Evolutionary conservation across 2,888 invertebrate genomes (phyloP).

Genomic region (Creontiades dilutus): DNA sequence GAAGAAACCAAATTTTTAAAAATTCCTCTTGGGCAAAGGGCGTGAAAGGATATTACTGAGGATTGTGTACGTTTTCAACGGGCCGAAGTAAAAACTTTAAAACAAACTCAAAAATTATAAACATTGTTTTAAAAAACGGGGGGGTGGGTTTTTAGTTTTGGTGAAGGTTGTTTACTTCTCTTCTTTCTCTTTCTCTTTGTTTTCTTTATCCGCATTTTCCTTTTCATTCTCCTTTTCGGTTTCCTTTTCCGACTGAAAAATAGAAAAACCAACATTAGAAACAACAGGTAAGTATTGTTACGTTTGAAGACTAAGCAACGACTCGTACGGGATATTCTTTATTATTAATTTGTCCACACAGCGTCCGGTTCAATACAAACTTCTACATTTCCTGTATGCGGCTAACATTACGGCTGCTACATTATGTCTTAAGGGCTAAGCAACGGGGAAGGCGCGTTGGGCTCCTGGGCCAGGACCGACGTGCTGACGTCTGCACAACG

Average conservation of each 20-base stretch:
- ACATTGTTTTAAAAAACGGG: constrained; percentile 22
- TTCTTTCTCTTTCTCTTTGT: constrained; percentile 76
- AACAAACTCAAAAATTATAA: constrained; percentile 43
- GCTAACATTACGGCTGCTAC: no score
- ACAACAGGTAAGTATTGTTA: no score
- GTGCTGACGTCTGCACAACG: no score
- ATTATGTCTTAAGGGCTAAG: no score
- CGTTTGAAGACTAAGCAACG: no score
- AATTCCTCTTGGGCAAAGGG: constrained; percentile 12
- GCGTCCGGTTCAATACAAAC: no score
- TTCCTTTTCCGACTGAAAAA: constrained; percentile 76
- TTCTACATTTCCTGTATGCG: no score
- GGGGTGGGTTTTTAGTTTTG: constrained; percentile 44
- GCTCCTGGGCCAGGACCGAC: no score
- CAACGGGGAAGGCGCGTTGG: no score
- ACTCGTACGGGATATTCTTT: no score
- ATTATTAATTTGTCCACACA: no score
- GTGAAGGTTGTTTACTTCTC: constrained; percentile 74
- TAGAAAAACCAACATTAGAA: constrained; percentile 35
- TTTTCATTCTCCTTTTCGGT: constrained; percentile 77
- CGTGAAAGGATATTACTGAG: not conserved
- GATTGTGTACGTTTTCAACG: constrained; percentile 24
- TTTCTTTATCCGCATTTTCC: constrained; percentile 76
- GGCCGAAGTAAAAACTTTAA: constrained; percentile 27
- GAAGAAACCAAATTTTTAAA: constrained; percentile 3